Evolutionary conservation across 2,797 vertebrate genomes (phyloP).

Genomic region (Muscicapa comitata): DNA sequence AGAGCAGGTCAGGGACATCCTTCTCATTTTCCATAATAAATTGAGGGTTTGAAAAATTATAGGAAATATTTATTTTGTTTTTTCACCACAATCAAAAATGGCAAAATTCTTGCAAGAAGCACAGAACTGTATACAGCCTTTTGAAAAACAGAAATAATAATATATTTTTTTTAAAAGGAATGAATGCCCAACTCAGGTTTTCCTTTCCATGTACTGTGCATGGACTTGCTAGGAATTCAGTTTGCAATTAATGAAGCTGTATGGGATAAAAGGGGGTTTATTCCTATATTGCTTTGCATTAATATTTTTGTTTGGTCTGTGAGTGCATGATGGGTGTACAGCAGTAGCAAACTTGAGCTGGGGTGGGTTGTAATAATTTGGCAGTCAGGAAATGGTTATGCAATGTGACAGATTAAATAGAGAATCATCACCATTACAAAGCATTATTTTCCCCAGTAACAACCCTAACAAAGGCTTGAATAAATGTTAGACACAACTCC

Average conservation of each 20-base stretch:
- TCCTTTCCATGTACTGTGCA: neutral
- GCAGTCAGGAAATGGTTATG: neutral
- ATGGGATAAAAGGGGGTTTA: neutral
- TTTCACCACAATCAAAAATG: neutral
- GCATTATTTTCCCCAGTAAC: neutral
- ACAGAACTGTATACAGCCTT: no score
- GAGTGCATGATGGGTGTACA: neutral
- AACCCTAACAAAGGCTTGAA: neutral
- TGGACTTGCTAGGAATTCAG: neutral
- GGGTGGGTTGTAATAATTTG: neutral
- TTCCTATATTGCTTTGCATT: neutral
- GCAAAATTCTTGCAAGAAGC: neutral
- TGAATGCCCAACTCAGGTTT: neutral
- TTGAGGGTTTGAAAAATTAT: neutral
- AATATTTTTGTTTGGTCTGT: neutral
- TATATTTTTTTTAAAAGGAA: accelerated
- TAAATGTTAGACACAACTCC: neutral
- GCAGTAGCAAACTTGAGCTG: neutral
- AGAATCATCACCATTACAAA: neutral
- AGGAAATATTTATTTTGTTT: neutral
- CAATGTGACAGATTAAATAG: neutral
- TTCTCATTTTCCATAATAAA: neutral
- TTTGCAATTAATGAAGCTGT: neutral
- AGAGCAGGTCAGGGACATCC: neutral
- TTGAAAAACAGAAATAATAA: neutral